A percentile compares a stretch with the other conserved stretches of the same genome.
Conservation (phyloP, 2,113 vertebrate species). For the Elaphurus davidianus region DNA sequence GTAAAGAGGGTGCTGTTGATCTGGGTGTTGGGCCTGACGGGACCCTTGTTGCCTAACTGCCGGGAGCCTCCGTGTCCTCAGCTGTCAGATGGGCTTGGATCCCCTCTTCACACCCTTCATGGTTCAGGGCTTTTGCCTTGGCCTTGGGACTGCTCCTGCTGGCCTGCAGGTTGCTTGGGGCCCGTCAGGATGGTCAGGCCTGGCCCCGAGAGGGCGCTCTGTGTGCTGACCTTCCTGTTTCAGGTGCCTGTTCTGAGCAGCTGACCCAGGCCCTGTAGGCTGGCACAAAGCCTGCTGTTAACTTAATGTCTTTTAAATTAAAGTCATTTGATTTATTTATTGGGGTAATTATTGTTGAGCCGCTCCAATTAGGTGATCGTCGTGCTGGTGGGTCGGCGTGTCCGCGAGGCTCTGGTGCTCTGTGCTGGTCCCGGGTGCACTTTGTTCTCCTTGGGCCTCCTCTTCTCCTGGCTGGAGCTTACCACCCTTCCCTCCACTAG, state of each 20-base stretch:
- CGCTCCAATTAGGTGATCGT: background rate
- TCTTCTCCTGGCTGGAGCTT: background rate
- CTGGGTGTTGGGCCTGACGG: background rate
- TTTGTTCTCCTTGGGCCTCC: too few species aligned
- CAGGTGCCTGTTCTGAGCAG: background rate
- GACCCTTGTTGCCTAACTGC: background rate
- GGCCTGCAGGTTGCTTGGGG: background rate
- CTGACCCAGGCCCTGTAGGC: background rate
- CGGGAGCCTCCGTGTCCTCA: background rate
- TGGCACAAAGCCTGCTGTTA: conserved; percentile 26
- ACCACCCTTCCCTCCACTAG: background rate
- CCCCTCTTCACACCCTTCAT: background rate
- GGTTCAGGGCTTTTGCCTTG: background rate
- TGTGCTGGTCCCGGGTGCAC: background rate
- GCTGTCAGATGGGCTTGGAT: too few species aligned
- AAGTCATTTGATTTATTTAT: conserved; percentile 48
- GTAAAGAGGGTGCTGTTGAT: background rate
- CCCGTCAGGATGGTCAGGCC: background rate
- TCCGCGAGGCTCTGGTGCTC: background rate
- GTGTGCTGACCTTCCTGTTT: background rate
- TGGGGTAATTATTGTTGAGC: conserved; percentile 28
- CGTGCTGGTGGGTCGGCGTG: background rate
- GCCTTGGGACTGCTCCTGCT: background rate
- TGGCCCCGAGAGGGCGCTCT: background rate
- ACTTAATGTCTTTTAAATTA: conserved; percentile 49